Evolutionary conservation across 2,113 vertebrate species (phyloP).

Genomic region (Motacilla tschutschensis): DNA sequence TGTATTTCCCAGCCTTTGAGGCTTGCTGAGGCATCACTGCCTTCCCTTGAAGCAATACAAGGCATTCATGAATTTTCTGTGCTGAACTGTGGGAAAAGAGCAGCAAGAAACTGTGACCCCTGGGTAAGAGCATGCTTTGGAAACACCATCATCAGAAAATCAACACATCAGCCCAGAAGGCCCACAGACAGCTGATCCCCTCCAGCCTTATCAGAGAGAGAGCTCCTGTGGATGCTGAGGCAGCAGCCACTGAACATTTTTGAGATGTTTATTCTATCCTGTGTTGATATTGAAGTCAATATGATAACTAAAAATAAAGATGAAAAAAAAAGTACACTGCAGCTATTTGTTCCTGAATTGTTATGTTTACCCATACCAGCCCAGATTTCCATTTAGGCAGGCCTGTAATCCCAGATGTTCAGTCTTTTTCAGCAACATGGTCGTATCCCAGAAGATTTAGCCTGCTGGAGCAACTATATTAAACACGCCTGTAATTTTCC

Average conservation of each 20-base stretch:
- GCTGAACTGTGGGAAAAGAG: slow-evolving; percentile 73
- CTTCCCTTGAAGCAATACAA: slow-evolving; percentile 43
- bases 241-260: slow-evolving; percentile 32
- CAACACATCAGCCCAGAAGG: slow-evolving; percentile 59
- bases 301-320: slow-evolving; percentile 56
- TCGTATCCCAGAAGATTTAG: slow-evolving; percentile 66
- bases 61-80: slow-evolving; percentile 55
- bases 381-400: slow-evolving; percentile 39
- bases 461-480: slow-evolving; percentile 32
- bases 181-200: neutral
- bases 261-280: slow-evolving; percentile 44
- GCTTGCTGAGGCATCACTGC: neutral
- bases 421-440: slow-evolving; percentile 33
- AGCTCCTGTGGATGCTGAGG: slow-evolving; percentile 45
- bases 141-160: slow-evolving; percentile 61
- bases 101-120: slow-evolving; percentile 36
- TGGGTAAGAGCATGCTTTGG: slow-evolving; percentile 59
- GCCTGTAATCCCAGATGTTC: slow-evolving; percentile 55
- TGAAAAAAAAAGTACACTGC: slow-evolving; percentile 12
- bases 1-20: neutral
- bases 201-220: neutral
- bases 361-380: slow-evolving; percentile 60
- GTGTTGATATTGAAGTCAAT: slow-evolving; percentile 33
- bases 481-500: slow-evolving; percentile 70
- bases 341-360: slow-evolving; percentile 39